Conservation (phyloP, 2,113 vertebrate species). For the Etheostoma spectabile region DNA sequence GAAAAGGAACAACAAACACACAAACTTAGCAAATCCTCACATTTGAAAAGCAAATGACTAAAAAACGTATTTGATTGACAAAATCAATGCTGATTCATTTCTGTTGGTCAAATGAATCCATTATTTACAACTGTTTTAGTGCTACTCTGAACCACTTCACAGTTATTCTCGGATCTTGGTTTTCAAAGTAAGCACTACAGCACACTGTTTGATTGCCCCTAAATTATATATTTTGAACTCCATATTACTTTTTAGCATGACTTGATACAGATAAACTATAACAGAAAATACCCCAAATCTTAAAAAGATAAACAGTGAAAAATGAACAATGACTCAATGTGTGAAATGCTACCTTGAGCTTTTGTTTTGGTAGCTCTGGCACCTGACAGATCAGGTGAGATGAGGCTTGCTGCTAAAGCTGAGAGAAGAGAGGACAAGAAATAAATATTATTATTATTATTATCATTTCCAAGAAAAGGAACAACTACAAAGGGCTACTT, state of each 20-base stretch:
- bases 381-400: conserved; percentile 89
- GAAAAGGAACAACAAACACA: no score
- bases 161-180: not conserved
- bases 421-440: conserved; percentile 58
- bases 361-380: conserved; percentile 86
- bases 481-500: no score
- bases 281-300: not conserved
- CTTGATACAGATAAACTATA: not conserved
- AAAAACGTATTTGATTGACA: no score
- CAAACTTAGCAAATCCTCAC: no score
- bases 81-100: no score
- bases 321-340: not conserved
- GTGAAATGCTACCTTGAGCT: conserved; percentile 87
- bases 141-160: not conserved
- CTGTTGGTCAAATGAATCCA: not conserved
- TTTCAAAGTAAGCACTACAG: not conserved
- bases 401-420: conserved; percentile 92
- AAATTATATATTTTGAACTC: no score
- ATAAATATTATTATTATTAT: not conserved
- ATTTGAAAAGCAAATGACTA: no score
- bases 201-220: not conserved
- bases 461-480: no score
- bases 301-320: not conserved
- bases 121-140: not conserved
- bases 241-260: not conserved